Evolutionary conservation across 2,797 vertebrate species (phyloP).

Genomic region (Helicolenus hilgendorfi): DNA sequence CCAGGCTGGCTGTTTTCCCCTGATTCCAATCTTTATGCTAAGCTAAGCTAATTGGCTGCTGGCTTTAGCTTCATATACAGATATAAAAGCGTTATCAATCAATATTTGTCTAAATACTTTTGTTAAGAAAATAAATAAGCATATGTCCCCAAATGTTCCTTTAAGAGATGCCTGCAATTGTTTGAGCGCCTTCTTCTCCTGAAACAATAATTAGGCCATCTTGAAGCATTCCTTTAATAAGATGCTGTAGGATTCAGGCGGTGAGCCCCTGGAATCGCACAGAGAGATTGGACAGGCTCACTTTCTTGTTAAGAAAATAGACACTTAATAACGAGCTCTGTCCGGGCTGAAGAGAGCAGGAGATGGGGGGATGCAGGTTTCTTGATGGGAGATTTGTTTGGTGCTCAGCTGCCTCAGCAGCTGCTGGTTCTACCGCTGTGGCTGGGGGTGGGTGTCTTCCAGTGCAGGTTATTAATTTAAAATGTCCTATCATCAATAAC

Average conservation of each 20-base stretch:
- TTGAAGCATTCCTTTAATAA: background rate
- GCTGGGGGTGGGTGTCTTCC: conserved; percentile 58
- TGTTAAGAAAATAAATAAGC: background rate
- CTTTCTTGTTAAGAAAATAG: conserved; percentile 49
- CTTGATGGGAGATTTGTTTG: conserved; percentile 42
- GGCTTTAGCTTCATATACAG: background rate
- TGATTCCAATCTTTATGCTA: background rate
- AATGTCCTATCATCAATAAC: conserved; percentile 84
- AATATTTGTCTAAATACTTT: background rate
- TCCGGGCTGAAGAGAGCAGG: conserved; percentile 24
- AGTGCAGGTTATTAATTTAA: conserved; percentile 80
- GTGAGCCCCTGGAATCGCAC: background rate
- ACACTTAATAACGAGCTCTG: conserved; percentile 45
- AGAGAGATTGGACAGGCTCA: conserved; percentile 13
- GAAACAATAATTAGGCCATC: conserved; percentile 12
- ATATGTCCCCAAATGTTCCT: background rate
- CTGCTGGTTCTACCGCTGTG: conserved; percentile 54
- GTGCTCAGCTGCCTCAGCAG: conserved; percentile 66
- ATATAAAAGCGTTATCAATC: background rate
- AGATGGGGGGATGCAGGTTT: conserved; percentile 31
- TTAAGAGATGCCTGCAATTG: background rate
- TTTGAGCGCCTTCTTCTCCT: background rate
- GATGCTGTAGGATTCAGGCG: background rate
- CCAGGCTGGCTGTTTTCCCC: background rate
- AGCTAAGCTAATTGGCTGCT: background rate